A percentile compares a stretch with the other conserved stretches of the same genome.
Evolutionary conservation across 1,140 invertebrate genomes (phyloP).

Genomic region (Hyles vespertilio): DNA sequence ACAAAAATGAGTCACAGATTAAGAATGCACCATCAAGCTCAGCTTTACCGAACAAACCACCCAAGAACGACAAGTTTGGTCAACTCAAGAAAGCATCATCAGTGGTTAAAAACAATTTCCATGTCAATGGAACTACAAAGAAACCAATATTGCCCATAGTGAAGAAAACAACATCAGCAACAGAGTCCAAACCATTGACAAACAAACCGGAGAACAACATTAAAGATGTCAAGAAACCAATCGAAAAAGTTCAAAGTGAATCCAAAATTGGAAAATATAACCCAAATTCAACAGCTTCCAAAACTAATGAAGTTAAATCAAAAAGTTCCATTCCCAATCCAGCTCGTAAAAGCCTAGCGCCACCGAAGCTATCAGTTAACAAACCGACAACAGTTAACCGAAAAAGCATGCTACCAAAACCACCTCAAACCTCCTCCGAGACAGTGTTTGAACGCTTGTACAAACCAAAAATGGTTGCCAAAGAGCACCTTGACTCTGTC

Average conservation of each 20-base stretch:
- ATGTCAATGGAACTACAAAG: conserved; percentile 25
- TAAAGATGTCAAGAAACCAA: conserved; percentile 7
- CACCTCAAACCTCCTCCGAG: conserved; percentile 1
- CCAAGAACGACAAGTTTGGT: not conserved
- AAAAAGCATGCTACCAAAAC: not conserved
- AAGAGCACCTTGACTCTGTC: conserved; percentile 28
- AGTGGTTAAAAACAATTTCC: conserved; percentile 30
- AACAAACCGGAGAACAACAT: no score
- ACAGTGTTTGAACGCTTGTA: conserved; percentile 65
- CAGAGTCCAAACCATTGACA: no score
- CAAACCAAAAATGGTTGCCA: conserved; percentile 52
- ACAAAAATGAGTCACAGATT: conserved; percentile 26
- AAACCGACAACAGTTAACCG: not conserved
- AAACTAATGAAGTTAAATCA: conserved; percentile 5
- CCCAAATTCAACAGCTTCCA: not conserved
- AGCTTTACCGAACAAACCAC: not conserved
- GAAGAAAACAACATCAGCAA: conserved; percentile 9
- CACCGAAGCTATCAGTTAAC: not conserved
- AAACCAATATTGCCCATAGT: conserved; percentile 22
- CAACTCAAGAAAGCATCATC: not conserved
- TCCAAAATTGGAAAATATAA: not conserved
- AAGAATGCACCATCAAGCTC: conserved; percentile 7
- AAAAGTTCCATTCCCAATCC: conserved; percentile 7
- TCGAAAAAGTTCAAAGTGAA: not conserved
- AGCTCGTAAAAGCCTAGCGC: not conserved